These are phyloP conservation scores for Pristionchus maxplancki DNA, from an alignment of 2,888 invertebrate species.

Conservation along the genomic window DNA sequence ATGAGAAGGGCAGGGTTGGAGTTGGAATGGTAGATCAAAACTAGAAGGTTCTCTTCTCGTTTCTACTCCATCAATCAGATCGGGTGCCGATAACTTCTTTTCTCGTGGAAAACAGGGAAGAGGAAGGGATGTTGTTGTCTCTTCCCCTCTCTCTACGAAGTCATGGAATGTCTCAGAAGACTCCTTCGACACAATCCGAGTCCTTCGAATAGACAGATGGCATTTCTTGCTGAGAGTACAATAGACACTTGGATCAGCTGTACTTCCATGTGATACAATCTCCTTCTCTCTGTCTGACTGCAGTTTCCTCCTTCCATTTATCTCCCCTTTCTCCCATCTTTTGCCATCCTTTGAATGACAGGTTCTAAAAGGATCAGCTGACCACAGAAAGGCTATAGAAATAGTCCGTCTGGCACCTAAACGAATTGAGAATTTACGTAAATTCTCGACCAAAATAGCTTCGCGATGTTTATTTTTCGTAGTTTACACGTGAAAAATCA, in stretches of 20 bases:
- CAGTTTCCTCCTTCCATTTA: neutral
- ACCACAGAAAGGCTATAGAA: neutral
- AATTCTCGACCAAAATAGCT: neutral
- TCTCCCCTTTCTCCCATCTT: neutral
- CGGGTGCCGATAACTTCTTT: neutral
- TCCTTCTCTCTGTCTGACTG: neutral
- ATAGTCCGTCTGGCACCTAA: neutral
- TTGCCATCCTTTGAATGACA: neutral
- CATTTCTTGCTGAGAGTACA: neutral
- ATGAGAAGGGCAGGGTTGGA: neutral
- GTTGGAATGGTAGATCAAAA: neutral
- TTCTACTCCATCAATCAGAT: neutral
- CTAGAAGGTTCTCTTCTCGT: neutral
- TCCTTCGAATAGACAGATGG: neutral
- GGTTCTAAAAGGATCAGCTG: neutral
- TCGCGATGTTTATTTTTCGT: neutral
- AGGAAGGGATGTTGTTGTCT: neutral
- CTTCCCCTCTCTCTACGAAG: neutral
- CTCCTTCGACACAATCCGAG: neutral
- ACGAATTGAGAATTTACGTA: neutral
- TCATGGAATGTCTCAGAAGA: neutral
- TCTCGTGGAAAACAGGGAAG: neutral
- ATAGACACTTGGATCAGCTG: neutral
- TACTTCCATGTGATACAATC: neutral
- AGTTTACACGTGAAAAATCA: conserved; percentile 11